These are phyloP conservation scores for Drosophila trapezifrons DNA, from an alignment of 1,140 invertebrate genomes.

Conservation along the genomic window DNA sequence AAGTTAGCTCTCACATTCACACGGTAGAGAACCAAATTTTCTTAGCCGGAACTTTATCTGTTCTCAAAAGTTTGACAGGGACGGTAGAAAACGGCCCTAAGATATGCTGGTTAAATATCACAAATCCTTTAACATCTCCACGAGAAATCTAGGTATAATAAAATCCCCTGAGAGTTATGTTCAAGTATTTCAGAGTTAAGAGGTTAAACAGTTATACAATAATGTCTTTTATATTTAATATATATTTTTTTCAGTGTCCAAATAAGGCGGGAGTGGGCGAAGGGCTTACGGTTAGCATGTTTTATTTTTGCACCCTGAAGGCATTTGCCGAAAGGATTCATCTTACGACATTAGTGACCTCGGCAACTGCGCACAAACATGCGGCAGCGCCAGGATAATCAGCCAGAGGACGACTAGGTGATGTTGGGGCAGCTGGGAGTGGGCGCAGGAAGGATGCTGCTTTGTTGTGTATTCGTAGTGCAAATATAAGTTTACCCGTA, in stretches of 20 bases:
- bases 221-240: too few relatives aligned
- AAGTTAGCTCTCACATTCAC: too few relatives aligned
- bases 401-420: slow-evolving; percentile 17
- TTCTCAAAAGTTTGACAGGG: too few relatives aligned
- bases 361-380: slow-evolving; percentile 79
- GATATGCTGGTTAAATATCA: too few relatives aligned
- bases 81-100: too few relatives aligned
- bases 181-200: too few relatives aligned
- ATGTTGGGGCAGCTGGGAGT: background rate
- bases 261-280: background rate
- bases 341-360: slow-evolving; percentile 83
- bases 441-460: slow-evolving; percentile 27
- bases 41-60: too few relatives aligned
- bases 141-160: background rate
- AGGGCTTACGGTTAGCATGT: slow-evolving; percentile 54
- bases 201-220: too few relatives aligned
- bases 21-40: too few relatives aligned
- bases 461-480: slow-evolving; percentile 76
- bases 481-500: slow-evolving; percentile 81
- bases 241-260: slow-evolving; percentile 13
- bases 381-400: slow-evolving; percentile 52
- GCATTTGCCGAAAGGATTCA: slow-evolving; percentile 83
- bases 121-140: background rate
- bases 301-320: slow-evolving; percentile 83
- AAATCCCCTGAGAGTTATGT: too few relatives aligned